phyloP scores from a whole-genome alignment of 2,113 vertebrate species.

The Esox niger region DNA sequence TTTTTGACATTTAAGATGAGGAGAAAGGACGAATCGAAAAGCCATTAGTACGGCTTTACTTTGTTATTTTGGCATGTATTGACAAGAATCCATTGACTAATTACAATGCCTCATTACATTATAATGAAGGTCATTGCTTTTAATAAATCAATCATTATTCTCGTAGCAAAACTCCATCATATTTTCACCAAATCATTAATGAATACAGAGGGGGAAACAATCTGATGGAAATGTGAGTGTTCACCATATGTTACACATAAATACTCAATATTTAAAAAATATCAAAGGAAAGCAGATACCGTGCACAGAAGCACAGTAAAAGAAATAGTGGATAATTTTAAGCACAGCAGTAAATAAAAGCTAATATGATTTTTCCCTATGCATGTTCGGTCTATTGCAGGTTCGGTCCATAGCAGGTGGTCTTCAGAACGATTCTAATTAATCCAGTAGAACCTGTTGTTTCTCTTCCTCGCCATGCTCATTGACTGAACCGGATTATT shows the following conservation, averaged over 20 bases:
- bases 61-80: constrained; percentile 74
- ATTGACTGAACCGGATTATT: constrained; percentile 74
- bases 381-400: constrained; percentile 66
- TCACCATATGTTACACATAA: constrained; percentile 63
- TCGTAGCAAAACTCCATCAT: constrained; percentile 70
- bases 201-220: constrained; percentile 37
- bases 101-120: constrained; percentile 76
- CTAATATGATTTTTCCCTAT: constrained; percentile 41
- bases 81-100: constrained; percentile 75
- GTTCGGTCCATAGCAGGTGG: constrained; percentile 71
- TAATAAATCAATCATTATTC: constrained; percentile 79
- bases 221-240: constrained; percentile 48
- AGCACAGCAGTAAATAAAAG: constrained; percentile 43
- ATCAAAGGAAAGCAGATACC: constrained; percentile 35
- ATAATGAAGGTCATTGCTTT: constrained; percentile 76
- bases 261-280: constrained; percentile 56
- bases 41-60: constrained; percentile 72
- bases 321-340: neutral
- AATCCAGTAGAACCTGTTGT: constrained; percentile 74
- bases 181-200: constrained; percentile 70
- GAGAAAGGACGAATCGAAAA: constrained; percentile 53
- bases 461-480: constrained; percentile 66
- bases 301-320: constrained; percentile 45
- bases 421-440: constrained; percentile 71
- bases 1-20: constrained; percentile 60